Percentiles rank a stretch among this genome's conserved stretches.
phyloP scores from a whole-genome alignment of 2,113 vertebrate genomes.

The Narcine bancroftii region DNA sequence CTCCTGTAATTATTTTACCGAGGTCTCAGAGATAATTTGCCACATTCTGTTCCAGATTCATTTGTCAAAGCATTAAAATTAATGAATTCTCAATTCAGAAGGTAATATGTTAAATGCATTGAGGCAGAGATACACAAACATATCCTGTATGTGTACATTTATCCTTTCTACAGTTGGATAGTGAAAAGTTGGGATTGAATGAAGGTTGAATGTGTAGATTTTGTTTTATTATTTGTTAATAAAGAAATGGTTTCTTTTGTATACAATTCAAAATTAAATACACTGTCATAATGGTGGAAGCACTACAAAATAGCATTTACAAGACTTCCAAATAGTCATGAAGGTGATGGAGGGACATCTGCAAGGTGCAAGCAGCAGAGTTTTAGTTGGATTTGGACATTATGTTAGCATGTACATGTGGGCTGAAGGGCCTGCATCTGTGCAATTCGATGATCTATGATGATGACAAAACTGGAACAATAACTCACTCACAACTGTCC shows the following conservation, averaged over 20 bases:
- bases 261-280: not conserved
- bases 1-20: not conserved
- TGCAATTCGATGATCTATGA: no score
- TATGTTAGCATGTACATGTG: no score
- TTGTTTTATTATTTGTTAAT: not conserved
- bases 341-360: no score
- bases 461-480: not conserved
- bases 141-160: not conserved
- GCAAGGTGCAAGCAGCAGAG: no score
- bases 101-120: not conserved
- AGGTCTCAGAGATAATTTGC: not conserved
- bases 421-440: no score
- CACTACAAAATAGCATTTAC: no score
- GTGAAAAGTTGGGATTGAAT: not conserved
- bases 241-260: not conserved
- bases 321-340: no score
- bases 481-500: no score
- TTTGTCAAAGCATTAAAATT: not conserved
- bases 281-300: no score
- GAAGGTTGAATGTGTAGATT: not conserved
- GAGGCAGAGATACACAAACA: not conserved
- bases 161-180: not conserved
- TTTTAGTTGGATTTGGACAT: no score
- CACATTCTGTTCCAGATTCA: not conserved
- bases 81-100: not conserved